These are phyloP conservation scores for Drosophila borborema DNA, from an alignment of 2,888 invertebrate genomes.

Conservation along the genomic window DNA sequence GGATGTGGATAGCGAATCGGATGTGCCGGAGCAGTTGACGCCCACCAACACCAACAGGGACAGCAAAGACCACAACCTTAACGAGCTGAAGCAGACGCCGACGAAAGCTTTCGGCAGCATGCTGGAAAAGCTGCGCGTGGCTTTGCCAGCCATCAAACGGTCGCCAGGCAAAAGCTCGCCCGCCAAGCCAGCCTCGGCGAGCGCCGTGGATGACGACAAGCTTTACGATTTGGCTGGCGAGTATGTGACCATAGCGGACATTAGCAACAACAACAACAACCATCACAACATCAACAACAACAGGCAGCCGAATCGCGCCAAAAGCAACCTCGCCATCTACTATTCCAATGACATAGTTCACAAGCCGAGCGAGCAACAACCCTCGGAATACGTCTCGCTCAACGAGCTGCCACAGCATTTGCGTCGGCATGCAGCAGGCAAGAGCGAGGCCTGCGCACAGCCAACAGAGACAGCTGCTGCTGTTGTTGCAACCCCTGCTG, in stretches of 20 bases:
- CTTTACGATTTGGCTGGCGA: conserved; percentile 87
- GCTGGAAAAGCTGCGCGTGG: conserved; percentile 90
- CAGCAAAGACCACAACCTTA: conserved; percentile 83
- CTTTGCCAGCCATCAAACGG: conserved; percentile 81
- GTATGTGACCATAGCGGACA: conserved; percentile 94
- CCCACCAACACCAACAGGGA: conserved; percentile 48
- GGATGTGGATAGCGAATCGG: conserved; percentile 54
- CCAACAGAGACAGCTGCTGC: conserved; percentile 16
- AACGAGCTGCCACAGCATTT: conserved; percentile 90
- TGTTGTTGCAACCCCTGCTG: conserved; percentile 11
- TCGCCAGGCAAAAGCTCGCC: conserved; percentile 86
- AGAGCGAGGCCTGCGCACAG: conserved; percentile 61
- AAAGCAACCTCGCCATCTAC: conserved; percentile 84
- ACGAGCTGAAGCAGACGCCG: conserved; percentile 81
- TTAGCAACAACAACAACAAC: conserved; percentile 89
- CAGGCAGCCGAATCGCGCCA: conserved; percentile 30
- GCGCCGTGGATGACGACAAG: conserved; percentile 84
- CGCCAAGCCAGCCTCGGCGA: conserved; percentile 82
- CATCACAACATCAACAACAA: conserved; percentile 86
- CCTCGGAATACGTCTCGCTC: conserved; percentile 90
- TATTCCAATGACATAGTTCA: conserved; percentile 90
- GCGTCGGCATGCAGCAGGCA: conserved; percentile 53
- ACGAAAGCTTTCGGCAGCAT: conserved; percentile 89
- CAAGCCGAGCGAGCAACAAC: conserved; percentile 83
- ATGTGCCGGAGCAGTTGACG: conserved; percentile 62